Evolutionary conservation across 2,888 invertebrate genomes (phyloP).

Genomic region (Hylaea fasciaria): DNA sequence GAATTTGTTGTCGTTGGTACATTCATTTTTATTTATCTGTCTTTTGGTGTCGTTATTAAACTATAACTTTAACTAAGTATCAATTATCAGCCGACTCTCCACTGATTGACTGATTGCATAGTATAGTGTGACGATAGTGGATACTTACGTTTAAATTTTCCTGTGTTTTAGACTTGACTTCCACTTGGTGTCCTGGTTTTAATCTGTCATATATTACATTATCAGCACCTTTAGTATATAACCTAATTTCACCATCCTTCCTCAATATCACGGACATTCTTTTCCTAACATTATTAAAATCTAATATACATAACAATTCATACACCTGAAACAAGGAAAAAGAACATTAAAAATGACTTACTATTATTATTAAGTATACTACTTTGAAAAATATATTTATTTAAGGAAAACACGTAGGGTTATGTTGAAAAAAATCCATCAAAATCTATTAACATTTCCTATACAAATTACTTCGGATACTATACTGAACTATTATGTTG

Average conservation of each 20-base stretch:
- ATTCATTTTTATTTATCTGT: too few species aligned
- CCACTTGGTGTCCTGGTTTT: slow-evolving; percentile 87
- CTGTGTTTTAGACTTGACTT: slow-evolving; percentile 92
- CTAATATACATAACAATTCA: slow-evolving; percentile 98
- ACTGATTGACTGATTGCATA: too few species aligned
- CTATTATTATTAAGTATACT: neutral
- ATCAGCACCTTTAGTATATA: slow-evolving; percentile 99
- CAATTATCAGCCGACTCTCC: too few species aligned
- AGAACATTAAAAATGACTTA: slow-evolving; percentile 1
- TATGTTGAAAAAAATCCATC: too few species aligned
- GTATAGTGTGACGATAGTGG: neutral
- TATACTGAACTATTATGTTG: too few species aligned
- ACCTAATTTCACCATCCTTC: slow-evolving; percentile 91
- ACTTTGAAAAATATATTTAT: too few species aligned
- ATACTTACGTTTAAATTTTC: slow-evolving; percentile 96
- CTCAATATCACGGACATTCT: slow-evolving; percentile 98
- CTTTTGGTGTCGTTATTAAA: too few species aligned
- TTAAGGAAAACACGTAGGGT: neutral
- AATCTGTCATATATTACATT: slow-evolving; percentile 98
- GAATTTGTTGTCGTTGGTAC: too few species aligned
- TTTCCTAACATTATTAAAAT: slow-evolving; percentile 99
- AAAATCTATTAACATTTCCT: too few species aligned
- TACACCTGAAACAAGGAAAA: slow-evolving; percentile 88
- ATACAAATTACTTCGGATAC: too few species aligned
- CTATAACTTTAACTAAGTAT: too few species aligned